A percentile compares a stretch with the other conserved stretches of the same genome.
Evolutionary conservation across 2,888 invertebrate species (phyloP).

Genomic region (Seira musarum): DNA sequence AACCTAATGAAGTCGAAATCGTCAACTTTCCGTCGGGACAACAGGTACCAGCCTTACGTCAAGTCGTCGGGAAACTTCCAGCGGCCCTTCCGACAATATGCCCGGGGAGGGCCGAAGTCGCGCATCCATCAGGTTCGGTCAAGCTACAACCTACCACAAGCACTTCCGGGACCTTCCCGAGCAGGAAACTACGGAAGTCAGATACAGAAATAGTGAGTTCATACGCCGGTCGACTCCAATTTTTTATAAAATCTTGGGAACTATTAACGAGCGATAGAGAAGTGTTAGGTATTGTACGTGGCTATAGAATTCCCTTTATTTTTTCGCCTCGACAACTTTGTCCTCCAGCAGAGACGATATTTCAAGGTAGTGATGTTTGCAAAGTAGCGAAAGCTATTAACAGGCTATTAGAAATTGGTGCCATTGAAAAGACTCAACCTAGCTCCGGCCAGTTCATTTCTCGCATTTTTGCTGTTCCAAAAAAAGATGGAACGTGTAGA

Average conservation of each 20-base stretch:
- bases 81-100: neutral
- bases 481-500: slow-evolving; percentile 7
- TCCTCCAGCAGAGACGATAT: neutral
- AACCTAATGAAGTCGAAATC: neutral
- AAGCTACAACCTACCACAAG: neutral
- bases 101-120: neutral
- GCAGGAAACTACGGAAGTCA: neutral
- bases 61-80: neutral
- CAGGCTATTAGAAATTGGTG: slow-evolving; percentile 13
- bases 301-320: slow-evolving; percentile 14
- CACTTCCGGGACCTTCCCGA: neutral
- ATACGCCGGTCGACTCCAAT: neutral
- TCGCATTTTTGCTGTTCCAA: slow-evolving; percentile 17
- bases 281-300: neutral
- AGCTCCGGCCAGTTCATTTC: slow-evolving; percentile 18
- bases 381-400: neutral
- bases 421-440: neutral
- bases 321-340: neutral
- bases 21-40: neutral
- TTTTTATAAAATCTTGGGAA: slow-evolving; percentile 4
- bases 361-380: neutral
- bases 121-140: neutral
- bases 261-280: too few relatives aligned
- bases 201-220: neutral
- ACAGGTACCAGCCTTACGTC: neutral